Conservation (phyloP, 2,113 vertebrate species). For the Protomyctophum bolini region DNA sequence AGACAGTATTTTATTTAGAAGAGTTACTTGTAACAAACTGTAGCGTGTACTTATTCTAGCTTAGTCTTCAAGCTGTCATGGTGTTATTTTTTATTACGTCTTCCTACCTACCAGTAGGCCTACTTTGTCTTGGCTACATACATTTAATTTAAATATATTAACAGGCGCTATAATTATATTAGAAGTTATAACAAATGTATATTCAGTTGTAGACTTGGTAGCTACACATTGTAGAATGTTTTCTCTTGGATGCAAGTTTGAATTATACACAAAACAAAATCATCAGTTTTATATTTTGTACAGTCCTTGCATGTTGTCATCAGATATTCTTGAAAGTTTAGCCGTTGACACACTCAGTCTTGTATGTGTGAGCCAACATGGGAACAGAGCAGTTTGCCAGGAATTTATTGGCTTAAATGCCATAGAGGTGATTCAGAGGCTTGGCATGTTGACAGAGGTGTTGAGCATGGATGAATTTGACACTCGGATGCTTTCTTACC, state of each 20-base stretch:
- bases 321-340: conserved; percentile 52
- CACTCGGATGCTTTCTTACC: conserved; percentile 47
- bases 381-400: conserved; percentile 43
- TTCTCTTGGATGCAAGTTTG: background rate
- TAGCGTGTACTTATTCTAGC: no score
- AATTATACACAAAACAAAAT: background rate
- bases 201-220: no score
- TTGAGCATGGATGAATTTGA: conserved; percentile 27
- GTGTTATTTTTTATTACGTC: no score
- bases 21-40: no score
- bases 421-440: conserved; percentile 57
- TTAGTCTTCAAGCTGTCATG: no score
- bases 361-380: conserved; percentile 37
- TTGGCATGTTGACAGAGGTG: conserved; percentile 57
- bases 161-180: no score
- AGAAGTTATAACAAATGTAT: background rate
- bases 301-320: conserved; percentile 39
- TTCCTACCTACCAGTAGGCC: no score
- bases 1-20: conserved; percentile 49
- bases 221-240: background rate
- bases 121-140: no score
- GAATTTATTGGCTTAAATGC: conserved; percentile 39
- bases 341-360: conserved; percentile 38
- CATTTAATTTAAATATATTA: no score
- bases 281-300: conserved; percentile 37